Base-by-base conservation (phyloP, 2,797 vertebrate genomes). In the Tokudaia tokunoshimensis region DNA sequence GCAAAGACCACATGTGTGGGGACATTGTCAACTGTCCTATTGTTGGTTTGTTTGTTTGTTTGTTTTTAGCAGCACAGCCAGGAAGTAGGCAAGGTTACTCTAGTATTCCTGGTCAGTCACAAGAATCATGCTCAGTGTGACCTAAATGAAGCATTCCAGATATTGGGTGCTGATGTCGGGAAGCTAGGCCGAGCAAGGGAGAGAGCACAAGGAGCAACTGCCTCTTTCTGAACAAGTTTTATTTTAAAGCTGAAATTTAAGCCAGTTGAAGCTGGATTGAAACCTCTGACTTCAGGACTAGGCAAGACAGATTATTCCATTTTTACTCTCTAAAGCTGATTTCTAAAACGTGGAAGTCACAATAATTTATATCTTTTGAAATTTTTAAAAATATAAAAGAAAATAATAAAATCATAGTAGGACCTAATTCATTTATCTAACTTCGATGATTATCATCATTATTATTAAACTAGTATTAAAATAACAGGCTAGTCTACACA, bases 381-480 rank as follows among this genome's bases (percentile, higher is more conserved):
- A 44, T 44, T 83, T 13, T 31, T 78, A 2, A 50, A 78, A 84
- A 34, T 34, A 95, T 74, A 61, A 95, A 89, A 84, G 44, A 94
- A 84, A 81, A 78, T 87, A 84, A 74, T 17, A 57, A 17, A 81
- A 89, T 95, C 63, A 79, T 22, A 52, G n/a, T 67, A 91, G 8
- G 31, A 1, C 22, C 47, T 61, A 65, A 15, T 57, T 37, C 52
- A 72, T 47, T 72, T 84, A 94, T 79, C 79, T 94, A 61, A 79
- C 55, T 76, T 14, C 2, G 19, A n/a, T 52, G 24, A 86, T 80
- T n/a, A 72, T 88, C 59, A n/a, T 50, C 65, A 72, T 84, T 44
- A 92, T 87, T 93, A 67, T 59, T 92, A 72, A 74, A 47, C 19
- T n/a, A 81, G 6, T 61, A 55, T 93, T 94, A 78, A 29, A 31